Evolutionary conservation across 2,888 invertebrate species (phyloP).

Genomic region (Miltochrista miniata): DNA sequence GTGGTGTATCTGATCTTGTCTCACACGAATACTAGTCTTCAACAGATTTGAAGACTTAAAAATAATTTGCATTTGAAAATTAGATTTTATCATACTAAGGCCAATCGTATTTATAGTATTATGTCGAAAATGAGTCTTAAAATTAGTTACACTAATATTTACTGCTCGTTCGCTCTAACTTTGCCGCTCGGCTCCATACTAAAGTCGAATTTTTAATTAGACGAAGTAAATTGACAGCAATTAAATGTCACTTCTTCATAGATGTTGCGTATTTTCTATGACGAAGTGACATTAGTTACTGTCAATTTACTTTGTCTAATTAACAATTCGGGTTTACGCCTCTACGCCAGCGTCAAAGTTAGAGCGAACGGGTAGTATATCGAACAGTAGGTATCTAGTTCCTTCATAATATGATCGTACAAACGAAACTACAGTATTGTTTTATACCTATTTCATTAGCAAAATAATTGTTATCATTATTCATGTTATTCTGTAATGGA

Average conservation of each 20-base stretch:
- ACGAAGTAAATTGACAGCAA: too few relatives aligned
- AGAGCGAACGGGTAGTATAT: too few relatives aligned
- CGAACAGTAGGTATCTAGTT: slow-evolving; percentile 11
- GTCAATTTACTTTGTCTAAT: too few relatives aligned
- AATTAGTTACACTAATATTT: not conserved
- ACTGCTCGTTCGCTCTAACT: too few relatives aligned
- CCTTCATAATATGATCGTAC: slow-evolving; percentile 17
- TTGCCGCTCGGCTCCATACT: too few relatives aligned
- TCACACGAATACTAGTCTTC: slow-evolving; percentile 26
- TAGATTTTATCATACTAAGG: not conserved
- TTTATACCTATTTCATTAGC: slow-evolving; percentile 8
- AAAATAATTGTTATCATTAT: slow-evolving; percentile 13
- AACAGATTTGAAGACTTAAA: slow-evolving; percentile 4
- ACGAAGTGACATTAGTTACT: too few relatives aligned
- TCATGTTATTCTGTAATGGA: slow-evolving; percentile 11
- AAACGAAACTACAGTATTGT: slow-evolving; percentile 25
- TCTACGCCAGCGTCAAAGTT: too few relatives aligned
- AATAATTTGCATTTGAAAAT: slow-evolving; percentile 7
- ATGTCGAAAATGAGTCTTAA: not conserved
- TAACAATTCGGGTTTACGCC: too few relatives aligned
- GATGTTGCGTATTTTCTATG: too few relatives aligned
- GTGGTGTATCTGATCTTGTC: not conserved
- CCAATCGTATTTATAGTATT: not conserved
- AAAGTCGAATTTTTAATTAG: too few relatives aligned
- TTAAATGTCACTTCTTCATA: too few relatives aligned